A percentile compares a stretch with the other conserved stretches of the same genome.
Conservation (phyloP, 1,140 invertebrate species). For the Ericerus pela region DNA sequence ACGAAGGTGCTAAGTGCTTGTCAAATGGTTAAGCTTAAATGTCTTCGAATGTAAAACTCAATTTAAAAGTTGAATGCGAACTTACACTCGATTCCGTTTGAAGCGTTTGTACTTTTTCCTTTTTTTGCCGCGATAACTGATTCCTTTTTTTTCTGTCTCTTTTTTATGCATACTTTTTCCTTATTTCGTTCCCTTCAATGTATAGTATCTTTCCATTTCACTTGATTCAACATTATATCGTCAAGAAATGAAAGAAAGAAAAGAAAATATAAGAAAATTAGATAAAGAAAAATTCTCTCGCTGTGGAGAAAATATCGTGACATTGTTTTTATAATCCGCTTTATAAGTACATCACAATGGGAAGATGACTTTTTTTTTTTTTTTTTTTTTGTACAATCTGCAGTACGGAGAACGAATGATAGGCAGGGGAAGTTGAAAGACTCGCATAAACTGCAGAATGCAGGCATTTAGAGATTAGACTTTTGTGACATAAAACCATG, state of each 20-base stretch:
- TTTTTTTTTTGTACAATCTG: too few relatives aligned
- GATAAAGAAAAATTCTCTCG: slow-evolving; percentile 5
- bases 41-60: slow-evolving; percentile 12
- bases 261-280: too few relatives aligned
- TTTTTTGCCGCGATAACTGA: slow-evolving; percentile 2
- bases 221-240: slow-evolving; percentile 1
- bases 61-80: slow-evolving; percentile 11
- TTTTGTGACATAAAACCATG: too few relatives aligned
- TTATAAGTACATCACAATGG: too few relatives aligned
- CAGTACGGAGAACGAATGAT: too few relatives aligned
- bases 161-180: neutral
- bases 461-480: too few relatives aligned
- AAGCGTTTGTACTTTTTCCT: slow-evolving; percentile 5
- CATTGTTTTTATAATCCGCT: slow-evolving; percentile 8
- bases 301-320: neutral
- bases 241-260: slow-evolving; percentile 5
- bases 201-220: neutral
- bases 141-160: neutral
- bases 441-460: too few relatives aligned
- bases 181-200: neutral
- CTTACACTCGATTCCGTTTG: slow-evolving; percentile 8
- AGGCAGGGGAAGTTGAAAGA: too few relatives aligned
- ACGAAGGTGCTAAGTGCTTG: slow-evolving; percentile 10
- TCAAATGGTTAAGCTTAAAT: slow-evolving; percentile 1
- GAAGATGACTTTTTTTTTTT: too few relatives aligned